Base-by-base conservation (phyloP, 2,113 vertebrate genomes). In the Onychostruthus taczanowskii region DNA sequence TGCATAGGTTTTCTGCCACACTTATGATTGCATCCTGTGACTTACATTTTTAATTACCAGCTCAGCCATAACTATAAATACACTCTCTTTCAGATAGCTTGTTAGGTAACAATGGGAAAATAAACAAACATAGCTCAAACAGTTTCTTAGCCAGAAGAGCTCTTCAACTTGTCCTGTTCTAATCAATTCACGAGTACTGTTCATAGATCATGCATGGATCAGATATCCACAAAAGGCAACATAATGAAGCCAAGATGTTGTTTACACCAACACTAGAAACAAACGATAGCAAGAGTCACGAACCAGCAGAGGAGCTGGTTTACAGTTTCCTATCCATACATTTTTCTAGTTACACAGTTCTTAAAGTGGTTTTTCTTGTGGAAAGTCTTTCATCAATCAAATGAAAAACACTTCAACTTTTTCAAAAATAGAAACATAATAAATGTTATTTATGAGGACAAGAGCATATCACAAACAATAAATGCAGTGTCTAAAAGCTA, bases 191-290 rank as follows among this genome's bases (percentile, higher is more conserved):
- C 0, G 0, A 96, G 33, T 37, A 28, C 22, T 95, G 47, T 52
- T 87, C 81, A 84, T 9, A 93, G 77, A 90, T 85, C 55, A 50
- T 63, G 74, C 75, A 80, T 52, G 62, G 75, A 92, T 61, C 84
- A 91, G 90, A 83, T 62, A 88, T 76, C 84, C 92, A 85, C 86
- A 79, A 84, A 93, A 92, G 86, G 69, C 82, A 91, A 72, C 22
- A 73, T 81, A 96, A 85, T 30, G 18, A 96, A 96, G 61, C 30
- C 84, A 95, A 89, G 89, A 93, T 67, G 84, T 78, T 96, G 86
- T 87, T 82, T 93, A 94, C 80, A 94, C 41, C 39, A 86, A n/a
- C 33, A 44, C 41, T 11, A 82, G 69, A 68, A 87, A 90, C 56
- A 61, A 75, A 74, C 1, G 56, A 46, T 28, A 87, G 64, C 43